A percentile compares a stretch with the other conserved stretches of the same genome.
These are phyloP conservation scores for Delichon dasypus DNA, from an alignment of 2,797 vertebrate species.

Conservation along the genomic window DNA sequence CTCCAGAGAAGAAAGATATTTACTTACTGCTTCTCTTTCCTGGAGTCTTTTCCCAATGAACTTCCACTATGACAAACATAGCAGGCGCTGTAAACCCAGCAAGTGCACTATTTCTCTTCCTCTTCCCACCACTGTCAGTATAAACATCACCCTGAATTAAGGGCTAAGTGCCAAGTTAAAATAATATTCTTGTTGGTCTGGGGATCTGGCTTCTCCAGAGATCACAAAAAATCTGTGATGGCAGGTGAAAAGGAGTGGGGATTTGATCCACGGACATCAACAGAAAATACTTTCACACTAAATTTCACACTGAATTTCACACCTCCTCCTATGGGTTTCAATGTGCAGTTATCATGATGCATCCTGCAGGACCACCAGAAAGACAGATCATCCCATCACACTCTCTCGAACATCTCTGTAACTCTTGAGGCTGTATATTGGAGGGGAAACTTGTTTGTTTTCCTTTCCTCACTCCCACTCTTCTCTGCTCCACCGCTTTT, in stretches of 20 bases:
- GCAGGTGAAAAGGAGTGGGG: not conserved
- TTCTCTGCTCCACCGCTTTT: not conserved
- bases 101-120: not conserved
- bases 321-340: not conserved
- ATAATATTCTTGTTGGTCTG: not conserved
- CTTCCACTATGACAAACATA: not conserved
- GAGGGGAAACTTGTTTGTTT: not conserved
- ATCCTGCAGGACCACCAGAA: not conserved
- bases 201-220: not conserved
- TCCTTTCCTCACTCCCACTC: not conserved
- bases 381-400: not conserved
- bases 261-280: not conserved
- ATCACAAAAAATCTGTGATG: not conserved
- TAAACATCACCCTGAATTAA: not conserved
- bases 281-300: not conserved
- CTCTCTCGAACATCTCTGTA: not conserved
- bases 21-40: not conserved
- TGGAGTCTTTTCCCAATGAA: not conserved
- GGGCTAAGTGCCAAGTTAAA: not conserved
- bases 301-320: not conserved
- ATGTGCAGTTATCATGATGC: not conserved
- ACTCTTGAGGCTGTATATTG: not conserved
- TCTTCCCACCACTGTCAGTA: not conserved
- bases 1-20: not conserved
- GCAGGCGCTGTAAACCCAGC: not conserved